Evolutionary conservation across 2,113 vertebrate genomes (phyloP).

Genomic region (Nymphicus hollandicus): DNA sequence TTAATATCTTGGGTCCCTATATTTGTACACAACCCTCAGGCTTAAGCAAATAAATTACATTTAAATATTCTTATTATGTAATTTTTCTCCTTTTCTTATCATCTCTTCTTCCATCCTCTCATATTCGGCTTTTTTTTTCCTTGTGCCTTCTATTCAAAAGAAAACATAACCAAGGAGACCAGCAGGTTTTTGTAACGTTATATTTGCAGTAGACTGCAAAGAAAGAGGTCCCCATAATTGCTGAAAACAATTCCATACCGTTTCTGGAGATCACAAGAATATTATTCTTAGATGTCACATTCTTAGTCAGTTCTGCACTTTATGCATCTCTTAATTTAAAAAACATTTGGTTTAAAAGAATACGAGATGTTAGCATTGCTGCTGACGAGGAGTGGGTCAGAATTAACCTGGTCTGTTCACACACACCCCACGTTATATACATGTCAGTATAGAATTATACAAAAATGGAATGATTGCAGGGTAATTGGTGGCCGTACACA

Average conservation of each 20-base stretch:
- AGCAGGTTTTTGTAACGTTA: background rate
- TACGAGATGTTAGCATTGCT: background rate
- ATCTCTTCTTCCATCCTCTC: background rate
- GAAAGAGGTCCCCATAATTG: background rate
- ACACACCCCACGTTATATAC: rapidly evolving
- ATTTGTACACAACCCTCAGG: background rate
- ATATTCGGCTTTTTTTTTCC: background rate
- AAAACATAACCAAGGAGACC: background rate
- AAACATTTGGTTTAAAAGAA: background rate
- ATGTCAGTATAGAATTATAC: background rate
- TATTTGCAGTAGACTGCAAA: background rate
- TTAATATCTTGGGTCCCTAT: background rate
- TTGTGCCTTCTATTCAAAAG: background rate
- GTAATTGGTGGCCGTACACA: background rate
- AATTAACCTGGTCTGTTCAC: background rate
- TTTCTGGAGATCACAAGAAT: background rate
- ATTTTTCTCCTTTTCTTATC: background rate
- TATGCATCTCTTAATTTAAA: background rate
- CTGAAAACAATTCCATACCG: background rate
- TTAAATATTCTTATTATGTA: background rate
- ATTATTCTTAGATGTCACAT: background rate
- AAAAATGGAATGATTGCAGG: background rate
- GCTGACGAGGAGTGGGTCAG: background rate
- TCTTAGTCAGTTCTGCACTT: background rate
- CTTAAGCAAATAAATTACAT: background rate